Conservation (phyloP, 30 jellyfish, hydroid and myxozoan genomes). For the Euphysa ruthae region DNA sequence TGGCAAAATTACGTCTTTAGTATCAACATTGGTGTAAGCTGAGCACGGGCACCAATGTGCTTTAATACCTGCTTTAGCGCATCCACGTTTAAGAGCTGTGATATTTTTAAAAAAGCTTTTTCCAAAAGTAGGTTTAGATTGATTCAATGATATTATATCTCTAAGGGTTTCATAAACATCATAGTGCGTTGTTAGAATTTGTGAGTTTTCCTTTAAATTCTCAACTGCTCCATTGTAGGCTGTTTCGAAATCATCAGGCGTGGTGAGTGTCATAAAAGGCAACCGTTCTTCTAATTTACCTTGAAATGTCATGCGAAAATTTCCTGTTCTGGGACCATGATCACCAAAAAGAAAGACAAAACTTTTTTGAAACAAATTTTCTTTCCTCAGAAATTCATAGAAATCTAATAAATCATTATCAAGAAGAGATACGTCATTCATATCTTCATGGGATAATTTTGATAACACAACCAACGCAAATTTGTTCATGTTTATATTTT, state of each 20-base stretch:
- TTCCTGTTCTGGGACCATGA: constrained; percentile 61
- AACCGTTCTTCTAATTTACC: constrained; percentile 74
- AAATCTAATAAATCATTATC: constrained; percentile 22
- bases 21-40: constrained; percentile 10
- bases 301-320: constrained; percentile 40
- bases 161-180: constrained; percentile 60
- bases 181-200: constrained; percentile 54
- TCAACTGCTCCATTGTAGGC: constrained; percentile 19
- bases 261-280: constrained; percentile 56
- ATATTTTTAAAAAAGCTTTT: constrained; percentile 54
- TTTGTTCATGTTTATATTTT: constrained; percentile 10
- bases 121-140: constrained; percentile 14
- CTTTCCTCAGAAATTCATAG: constrained; percentile 4
- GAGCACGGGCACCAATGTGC: constrained; percentile 84
- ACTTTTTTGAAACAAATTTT: constrained; percentile 25
- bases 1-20: not conserved
- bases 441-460: constrained; percentile 23
- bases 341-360: constrained; percentile 55
- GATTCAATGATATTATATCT: constrained; percentile 43
- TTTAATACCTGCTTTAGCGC: constrained; percentile 50
- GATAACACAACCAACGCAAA: constrained; percentile 25
- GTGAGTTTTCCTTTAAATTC: constrained; percentile 35
- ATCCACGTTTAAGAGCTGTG: constrained; percentile 30
- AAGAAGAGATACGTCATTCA: constrained; percentile 1
- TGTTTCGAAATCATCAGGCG: constrained; percentile 40